Conservation (phyloP, 1,140 invertebrate species). For the Caenorhabditis remanei region DNA sequence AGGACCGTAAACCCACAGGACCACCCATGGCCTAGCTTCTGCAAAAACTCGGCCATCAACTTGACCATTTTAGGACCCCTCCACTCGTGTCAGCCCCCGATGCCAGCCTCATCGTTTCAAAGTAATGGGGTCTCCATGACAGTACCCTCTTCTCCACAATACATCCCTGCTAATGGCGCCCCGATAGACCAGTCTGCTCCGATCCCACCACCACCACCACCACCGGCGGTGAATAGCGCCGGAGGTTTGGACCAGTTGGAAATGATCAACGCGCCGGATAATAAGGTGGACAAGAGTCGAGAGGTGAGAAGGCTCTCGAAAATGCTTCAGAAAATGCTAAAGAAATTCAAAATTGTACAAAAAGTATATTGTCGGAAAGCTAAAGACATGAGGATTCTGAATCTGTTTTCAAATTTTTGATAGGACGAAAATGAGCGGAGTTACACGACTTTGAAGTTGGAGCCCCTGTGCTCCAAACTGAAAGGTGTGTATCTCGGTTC, state of each 20-base stretch:
- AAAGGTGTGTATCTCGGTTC: too few species aligned
- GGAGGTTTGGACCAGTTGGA: background rate
- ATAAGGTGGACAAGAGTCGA: background rate
- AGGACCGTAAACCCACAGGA: too few species aligned
- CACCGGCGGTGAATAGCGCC: background rate
- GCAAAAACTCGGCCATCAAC: background rate
- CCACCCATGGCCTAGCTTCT: background rate
- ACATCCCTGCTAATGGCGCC: slow-evolving; percentile 9
- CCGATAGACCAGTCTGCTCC: slow-evolving; percentile 17
- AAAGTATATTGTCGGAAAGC: too few species aligned
- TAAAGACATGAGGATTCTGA: too few species aligned
- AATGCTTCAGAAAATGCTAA: too few species aligned
- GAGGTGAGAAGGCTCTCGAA: too few species aligned
- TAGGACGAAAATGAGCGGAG: too few species aligned
- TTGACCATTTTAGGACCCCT: background rate
- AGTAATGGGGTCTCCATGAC: slow-evolving; percentile 25
- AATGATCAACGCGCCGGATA: slow-evolving; percentile 24
- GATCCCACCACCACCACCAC: slow-evolving; percentile 22
- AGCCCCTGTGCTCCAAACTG: too few species aligned
- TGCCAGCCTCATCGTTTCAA: slow-evolving; percentile 44
- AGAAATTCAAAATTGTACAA: too few species aligned
- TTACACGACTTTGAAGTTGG: too few species aligned
- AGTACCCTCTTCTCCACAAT: slow-evolving; percentile 27
- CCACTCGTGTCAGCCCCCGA: slow-evolving; percentile 17
- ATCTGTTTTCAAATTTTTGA: too few species aligned